A percentile compares a stretch with the other conserved stretches of the same genome.
phyloP scores from a whole-genome alignment of 2,888 invertebrate species.

The Parascotia fuliginaria region DNA sequence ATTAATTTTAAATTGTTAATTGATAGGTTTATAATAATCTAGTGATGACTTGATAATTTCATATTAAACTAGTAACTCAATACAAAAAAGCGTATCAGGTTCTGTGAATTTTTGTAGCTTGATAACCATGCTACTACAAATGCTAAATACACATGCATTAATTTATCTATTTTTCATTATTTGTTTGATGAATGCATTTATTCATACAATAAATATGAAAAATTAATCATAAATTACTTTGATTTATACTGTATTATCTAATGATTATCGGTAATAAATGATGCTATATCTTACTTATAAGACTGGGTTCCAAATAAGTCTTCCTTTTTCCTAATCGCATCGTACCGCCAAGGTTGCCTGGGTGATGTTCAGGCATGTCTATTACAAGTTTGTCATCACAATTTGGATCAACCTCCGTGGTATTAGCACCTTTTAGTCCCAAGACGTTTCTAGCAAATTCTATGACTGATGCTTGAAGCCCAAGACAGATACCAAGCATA shows the following conservation, averaged over 20 bases:
- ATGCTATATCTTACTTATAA: slow-evolving; percentile 85
- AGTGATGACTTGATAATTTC: too few relatives aligned
- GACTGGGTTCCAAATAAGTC: slow-evolving; percentile 90
- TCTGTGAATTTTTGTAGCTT: too few relatives aligned
- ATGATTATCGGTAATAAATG: neutral
- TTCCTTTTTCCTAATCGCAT: slow-evolving; percentile 98
- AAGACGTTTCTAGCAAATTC: slow-evolving; percentile 97
- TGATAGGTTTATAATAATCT: too few relatives aligned
- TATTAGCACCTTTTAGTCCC: slow-evolving; percentile 91
- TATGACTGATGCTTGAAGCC: slow-evolving; percentile 98
- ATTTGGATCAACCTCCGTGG: slow-evolving; percentile 92
- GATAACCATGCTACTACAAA: too few relatives aligned
- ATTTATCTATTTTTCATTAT: too few relatives aligned
- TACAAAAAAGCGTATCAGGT: too few relatives aligned
- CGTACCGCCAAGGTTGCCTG: slow-evolving; percentile 97
- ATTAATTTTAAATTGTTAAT: too few relatives aligned
- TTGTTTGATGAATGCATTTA: too few relatives aligned
- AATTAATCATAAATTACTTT: too few relatives aligned
- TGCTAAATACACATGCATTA: too few relatives aligned
- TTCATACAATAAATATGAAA: too few relatives aligned
- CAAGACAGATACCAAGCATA: slow-evolving; percentile 98
- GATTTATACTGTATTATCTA: neutral
- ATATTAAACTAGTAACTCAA: too few relatives aligned
- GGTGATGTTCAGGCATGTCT: slow-evolving; percentile 99
- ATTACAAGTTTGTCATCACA: slow-evolving; percentile 94